Evolutionary conservation across 92 coral and sea anemone genomes (phyloP), one percentile per base, ranked within the genome.

Genomic region (Phenganax marumi): DNA sequence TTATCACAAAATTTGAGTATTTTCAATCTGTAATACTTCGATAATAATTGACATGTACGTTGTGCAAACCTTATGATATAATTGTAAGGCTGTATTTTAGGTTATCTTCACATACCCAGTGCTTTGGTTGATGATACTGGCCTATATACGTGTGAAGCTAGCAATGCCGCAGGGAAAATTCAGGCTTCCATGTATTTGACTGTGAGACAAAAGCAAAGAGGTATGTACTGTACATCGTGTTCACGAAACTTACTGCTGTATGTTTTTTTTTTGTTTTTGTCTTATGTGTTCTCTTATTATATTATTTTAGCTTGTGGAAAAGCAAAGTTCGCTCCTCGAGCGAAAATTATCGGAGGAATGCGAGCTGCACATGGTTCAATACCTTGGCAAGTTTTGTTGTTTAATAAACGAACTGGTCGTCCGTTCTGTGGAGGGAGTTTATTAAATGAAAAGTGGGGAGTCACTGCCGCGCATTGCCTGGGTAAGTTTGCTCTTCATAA

Each of bases 381-480:
- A 22, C 98, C 98, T 8, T 95, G 98, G 98, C 97, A 92, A 69
- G 93, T 80, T 7, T 86, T 90, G 75, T 84, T 96, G 58, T 91
- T 93, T 93, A 77, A 92, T 69, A 92, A 70, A 8, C 53, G 2
- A 55, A 51, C 75, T 12, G 82, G 80, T 0, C 85, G 75, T 56
- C 97, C 93, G 49, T 95, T 95, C 49, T 95, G 98, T 73, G 98
- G 97, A 3, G 98, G 91, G 43, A 88, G 92, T 16, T 90, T 95
- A 55, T 81, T 95, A 22, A 76, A 97, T 10, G 86, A 86, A 23
- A 75, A 90, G 76, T 95, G 97, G 97, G 79, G 90, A 19, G 90
- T 95, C 8, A 95, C 97, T 14, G 98, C 98, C 21, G 98, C 98
- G 0, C 98, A 95, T 76, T 96, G 97, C 70, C 84, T 96, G 2